Percentiles rank a stretch among this genome's conserved stretches.
These are phyloP conservation scores for Latrodectus elegans DNA, from an alignment of 2,888 invertebrate genomes.

Conservation along the genomic window DNA sequence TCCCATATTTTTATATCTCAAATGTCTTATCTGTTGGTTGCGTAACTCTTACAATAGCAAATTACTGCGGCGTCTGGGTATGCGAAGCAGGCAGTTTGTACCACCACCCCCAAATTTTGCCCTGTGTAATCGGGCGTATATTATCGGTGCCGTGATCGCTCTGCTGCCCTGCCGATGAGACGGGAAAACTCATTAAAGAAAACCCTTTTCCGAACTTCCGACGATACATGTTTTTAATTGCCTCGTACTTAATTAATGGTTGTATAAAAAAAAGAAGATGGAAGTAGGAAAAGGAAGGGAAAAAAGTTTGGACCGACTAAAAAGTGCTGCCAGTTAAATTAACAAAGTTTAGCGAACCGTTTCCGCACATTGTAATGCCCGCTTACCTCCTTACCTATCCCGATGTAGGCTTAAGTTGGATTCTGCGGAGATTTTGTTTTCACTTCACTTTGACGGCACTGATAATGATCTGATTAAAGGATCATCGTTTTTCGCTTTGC, in stretches of 20 bases:
- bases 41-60: too few species aligned
- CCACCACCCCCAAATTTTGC: neutral
- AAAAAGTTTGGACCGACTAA: neutral
- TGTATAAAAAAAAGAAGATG: neutral
- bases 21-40: too few species aligned
- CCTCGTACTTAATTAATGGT: conserved; percentile 43
- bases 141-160: conserved; percentile 46
- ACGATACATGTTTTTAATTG: conserved; percentile 55
- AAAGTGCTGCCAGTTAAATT: conserved; percentile 22
- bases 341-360: conserved; percentile 18
- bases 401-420: neutral
- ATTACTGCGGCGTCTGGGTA: neutral
- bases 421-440: neutral
- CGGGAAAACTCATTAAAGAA: conserved; percentile 56
- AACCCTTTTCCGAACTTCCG: conserved; percentile 22
- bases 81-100: conserved; percentile 19
- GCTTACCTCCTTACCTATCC: neutral
- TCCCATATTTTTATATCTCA: too few species aligned
- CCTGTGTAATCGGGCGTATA: conserved; percentile 42
- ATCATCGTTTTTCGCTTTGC: neutral
- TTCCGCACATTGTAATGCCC: conserved; percentile 20
- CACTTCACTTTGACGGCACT: conserved; percentile 5
- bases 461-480: conserved; percentile 1
- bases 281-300: neutral
- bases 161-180: conserved; percentile 43